Base-by-base conservation (phyloP, 2,888 invertebrate species). In the Hydroisotoma schaefferi region DNA sequence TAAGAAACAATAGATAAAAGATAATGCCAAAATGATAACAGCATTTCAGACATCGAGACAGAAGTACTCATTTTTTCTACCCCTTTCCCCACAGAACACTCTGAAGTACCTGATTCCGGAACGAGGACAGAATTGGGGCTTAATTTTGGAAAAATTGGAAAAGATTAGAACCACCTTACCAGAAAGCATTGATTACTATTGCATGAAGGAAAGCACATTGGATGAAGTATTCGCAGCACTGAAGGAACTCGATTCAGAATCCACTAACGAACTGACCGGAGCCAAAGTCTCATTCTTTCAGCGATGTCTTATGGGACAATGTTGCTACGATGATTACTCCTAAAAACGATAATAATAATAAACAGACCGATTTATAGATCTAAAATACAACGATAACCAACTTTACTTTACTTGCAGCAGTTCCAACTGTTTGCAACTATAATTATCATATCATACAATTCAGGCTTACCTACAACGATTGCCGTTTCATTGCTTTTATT, bases 191-290 rank as follows among this genome's bases (percentile, higher is more conserved):
- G 61, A 53, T 10, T 55, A 46, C 29, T 61, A 61, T 57, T 54
- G 57, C 26, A 22, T 61, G 28, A 61, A 48, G 20, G 57, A 47
- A 6, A 57, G 57, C 25, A 52, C 54, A 3, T 29, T 61, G 26
- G 61, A 61, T n/a, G 61, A 61, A 54, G 61, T 61, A 25, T 57
- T 57, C 33, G 29, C 40, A n/a, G 61, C 61, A 6, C 47, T 61
- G 57, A 43, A 48, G 2, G 57, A 61, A 20, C 43, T 61, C 18
- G 61, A 61, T 38, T 33, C 47, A 27, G 61, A 57, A 15, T n/a
- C 53, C 10, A 56, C 47, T 10, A 59, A 59, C 23, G 49, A 57
- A 8, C 44, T 61, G 1, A 18, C 47, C 10, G 48, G 48, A n/a
- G 49, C 46, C 37, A 46, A 46, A 12, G 43, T 54, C 12, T 54